A percentile compares a stretch with the other conserved stretches of the same genome.
Evolutionary conservation across 2,888 invertebrate species (phyloP).

Genomic region (Athrips mouffetella): DNA sequence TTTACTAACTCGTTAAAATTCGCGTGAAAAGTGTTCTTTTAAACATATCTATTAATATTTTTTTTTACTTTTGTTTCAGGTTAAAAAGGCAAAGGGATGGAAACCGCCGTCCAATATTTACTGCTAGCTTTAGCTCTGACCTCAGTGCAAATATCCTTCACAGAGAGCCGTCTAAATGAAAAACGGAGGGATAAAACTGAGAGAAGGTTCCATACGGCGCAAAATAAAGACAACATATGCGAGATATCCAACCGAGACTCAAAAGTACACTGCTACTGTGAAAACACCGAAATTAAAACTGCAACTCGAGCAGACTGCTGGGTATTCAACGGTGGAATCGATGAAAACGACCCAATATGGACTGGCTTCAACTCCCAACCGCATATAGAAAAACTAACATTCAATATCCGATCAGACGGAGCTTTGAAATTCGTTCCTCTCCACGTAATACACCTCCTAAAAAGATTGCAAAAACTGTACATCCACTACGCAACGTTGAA

Average conservation of each 20-base stretch:
- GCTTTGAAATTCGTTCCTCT: conserved; percentile 84
- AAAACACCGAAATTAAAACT: conserved; percentile 70
- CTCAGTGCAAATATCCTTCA: conserved; percentile 74
- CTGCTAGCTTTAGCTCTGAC: conserved; percentile 71
- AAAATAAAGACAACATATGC: conserved; percentile 76
- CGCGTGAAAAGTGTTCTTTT: too few relatives aligned
- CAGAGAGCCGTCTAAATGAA: conserved; percentile 74
- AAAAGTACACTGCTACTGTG: conserved; percentile 83
- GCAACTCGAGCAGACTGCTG: conserved; percentile 87
- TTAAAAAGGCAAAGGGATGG: conserved; percentile 54
- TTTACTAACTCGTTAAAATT: too few relatives aligned
- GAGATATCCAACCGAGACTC: conserved; percentile 74
- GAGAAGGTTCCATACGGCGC: conserved; percentile 57
- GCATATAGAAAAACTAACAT: conserved; percentile 81
- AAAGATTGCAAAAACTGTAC: conserved; percentile 81
- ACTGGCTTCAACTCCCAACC: conserved; percentile 84
- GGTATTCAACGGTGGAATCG: conserved; percentile 84
- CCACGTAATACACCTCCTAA: conserved; percentile 81
- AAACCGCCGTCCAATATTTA: conserved; percentile 72
- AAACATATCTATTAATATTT: too few relatives aligned
- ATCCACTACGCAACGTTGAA: conserved; percentile 86
- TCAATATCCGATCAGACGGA: conserved; percentile 84
- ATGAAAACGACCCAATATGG: conserved; percentile 85
- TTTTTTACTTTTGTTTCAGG: conserved; percentile 69
- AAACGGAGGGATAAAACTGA: conserved; percentile 74